phyloP scores from a whole-genome alignment of 2,113 vertebrate genomes.

The Etheostoma cragini region DNA sequence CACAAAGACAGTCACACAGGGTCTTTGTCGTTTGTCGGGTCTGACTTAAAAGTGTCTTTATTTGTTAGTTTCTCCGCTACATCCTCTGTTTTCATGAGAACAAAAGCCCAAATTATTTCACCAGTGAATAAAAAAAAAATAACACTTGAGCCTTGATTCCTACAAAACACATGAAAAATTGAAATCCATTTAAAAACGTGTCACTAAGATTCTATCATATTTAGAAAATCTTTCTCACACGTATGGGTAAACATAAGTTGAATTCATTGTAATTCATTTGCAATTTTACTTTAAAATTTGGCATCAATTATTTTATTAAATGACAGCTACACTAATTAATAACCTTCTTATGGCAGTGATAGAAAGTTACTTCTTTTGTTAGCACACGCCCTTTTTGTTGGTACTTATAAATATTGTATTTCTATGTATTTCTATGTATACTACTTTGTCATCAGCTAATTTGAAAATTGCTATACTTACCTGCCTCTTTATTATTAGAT shows the following conservation, averaged over 20 bases:
- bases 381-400: too few species aligned
- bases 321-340: too few species aligned
- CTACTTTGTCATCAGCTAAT: too few species aligned
- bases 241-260: neutral
- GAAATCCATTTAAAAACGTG: neutral
- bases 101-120: neutral
- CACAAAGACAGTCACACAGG: conserved; percentile 57
- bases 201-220: neutral
- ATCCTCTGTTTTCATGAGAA: conserved; percentile 63
- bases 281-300: neutral
- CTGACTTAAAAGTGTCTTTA: conserved; percentile 54
- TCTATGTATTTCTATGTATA: too few species aligned
- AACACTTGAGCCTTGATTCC: neutral
- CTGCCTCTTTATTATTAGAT: too few species aligned
- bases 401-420: too few species aligned
- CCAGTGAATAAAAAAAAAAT: neutral
- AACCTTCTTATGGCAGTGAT: neutral
- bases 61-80: conserved; percentile 49
- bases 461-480: too few species aligned
- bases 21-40: conserved; percentile 59
- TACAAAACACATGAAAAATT: neutral
- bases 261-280: neutral
- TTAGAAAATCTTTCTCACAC: neutral
- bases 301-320: neutral
- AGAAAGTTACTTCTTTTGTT: too few species aligned